Percentiles rank a stretch among this genome's conserved stretches.
Conservation (phyloP, 2,797 vertebrate genomes). For the Pipistrellus kuhlii region DNA sequence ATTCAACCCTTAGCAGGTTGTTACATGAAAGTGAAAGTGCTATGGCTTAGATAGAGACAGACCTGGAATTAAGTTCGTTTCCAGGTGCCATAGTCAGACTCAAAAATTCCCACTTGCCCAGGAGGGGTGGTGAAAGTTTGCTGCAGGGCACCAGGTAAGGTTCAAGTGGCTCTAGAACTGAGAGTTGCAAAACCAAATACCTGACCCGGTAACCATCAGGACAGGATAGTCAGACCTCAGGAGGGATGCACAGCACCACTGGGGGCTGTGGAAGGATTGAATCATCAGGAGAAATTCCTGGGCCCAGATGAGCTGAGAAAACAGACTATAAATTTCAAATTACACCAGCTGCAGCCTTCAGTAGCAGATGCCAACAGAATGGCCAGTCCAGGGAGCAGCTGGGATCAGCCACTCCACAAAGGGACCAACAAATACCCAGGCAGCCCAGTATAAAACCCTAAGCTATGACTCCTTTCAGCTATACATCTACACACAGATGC, state of each 20-base stretch:
- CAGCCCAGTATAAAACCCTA: neutral
- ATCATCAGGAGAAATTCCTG: conserved; percentile 52
- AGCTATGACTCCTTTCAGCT: neutral
- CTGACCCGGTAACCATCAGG: neutral
- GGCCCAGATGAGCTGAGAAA: neutral
- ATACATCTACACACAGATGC: fast-evolving
- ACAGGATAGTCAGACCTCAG: neutral
- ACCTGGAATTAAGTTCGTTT: neutral
- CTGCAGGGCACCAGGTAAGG: neutral
- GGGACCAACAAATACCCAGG: neutral
- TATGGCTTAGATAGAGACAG: neutral
- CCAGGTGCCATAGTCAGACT: neutral
- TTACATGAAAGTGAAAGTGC: neutral
- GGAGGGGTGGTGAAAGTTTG: neutral
- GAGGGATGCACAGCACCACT: neutral
- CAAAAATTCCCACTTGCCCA: neutral
- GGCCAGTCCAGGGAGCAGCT: neutral
- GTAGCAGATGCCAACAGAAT: neutral
- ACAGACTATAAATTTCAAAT: neutral
- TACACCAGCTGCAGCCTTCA: neutral
- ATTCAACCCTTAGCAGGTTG: neutral
- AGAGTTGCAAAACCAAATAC: neutral
- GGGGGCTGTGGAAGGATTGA: neutral
- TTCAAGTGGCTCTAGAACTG: neutral
- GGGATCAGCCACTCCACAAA: neutral